phyloP scores from a whole-genome alignment of 2,113 vertebrate genomes.

The Rhabdornis inornatus region DNA sequence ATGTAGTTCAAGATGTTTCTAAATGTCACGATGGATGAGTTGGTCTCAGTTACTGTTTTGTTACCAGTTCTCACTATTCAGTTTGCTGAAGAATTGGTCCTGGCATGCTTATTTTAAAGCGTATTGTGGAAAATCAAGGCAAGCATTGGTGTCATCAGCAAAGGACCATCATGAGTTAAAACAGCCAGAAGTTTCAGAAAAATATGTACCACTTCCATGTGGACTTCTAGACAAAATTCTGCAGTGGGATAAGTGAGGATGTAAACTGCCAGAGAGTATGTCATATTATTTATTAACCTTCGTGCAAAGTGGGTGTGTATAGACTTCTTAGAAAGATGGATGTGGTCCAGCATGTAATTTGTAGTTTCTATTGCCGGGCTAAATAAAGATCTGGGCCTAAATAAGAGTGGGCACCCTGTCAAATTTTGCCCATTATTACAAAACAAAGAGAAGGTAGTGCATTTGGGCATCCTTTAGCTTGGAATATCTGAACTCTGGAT shows the following conservation, averaged over 20 bases:
- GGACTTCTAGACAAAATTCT: not conserved
- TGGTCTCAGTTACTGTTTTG: not conserved
- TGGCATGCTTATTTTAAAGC: not conserved
- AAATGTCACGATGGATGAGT: not conserved
- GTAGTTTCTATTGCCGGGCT: not conserved
- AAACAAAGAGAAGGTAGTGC: not conserved
- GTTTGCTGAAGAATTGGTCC: not conserved
- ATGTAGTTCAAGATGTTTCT: not conserved
- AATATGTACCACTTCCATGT: not conserved
- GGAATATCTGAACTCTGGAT: not conserved
- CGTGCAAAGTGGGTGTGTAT: not conserved
- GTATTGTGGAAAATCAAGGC: not conserved
- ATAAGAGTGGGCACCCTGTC: not conserved
- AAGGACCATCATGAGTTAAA: not conserved
- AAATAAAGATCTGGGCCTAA: conserved; percentile 3
- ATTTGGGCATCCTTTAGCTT: not conserved
- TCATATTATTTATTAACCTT: not conserved
- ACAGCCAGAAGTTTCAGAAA: not conserved
- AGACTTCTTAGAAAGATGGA: not conserved
- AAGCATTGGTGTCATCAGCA: not conserved
- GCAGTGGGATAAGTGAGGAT: conserved; percentile 6
- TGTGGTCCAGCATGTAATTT: not conserved
- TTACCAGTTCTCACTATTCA: not conserved
- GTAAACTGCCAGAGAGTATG: not conserved
- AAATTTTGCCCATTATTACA: not conserved